Conservation (phyloP, 2,888 invertebrate genomes). For the Bursaphelenchus okinawaensis region DNA sequence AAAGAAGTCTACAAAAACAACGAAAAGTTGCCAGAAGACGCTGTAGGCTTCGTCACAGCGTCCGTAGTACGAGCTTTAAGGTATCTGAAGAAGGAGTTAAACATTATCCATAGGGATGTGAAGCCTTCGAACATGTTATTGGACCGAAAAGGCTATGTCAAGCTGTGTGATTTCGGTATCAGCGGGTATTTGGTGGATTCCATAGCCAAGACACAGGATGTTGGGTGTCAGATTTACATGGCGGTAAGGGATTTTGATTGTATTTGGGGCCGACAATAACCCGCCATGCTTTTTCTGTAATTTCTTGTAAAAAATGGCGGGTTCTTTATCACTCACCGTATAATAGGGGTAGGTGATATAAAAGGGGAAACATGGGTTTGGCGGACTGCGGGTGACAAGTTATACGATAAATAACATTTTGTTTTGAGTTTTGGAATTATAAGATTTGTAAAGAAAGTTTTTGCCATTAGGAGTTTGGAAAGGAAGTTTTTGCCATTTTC, state of each 20-base stretch:
- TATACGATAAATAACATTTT: no score
- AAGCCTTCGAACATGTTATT: constrained; percentile 63
- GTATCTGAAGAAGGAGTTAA: constrained; percentile 90
- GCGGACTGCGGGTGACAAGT: no score
- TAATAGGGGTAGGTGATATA: background rate
- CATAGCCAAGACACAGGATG: constrained; percentile 92
- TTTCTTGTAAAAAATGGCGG: no score
- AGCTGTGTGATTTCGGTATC: constrained; percentile 97
- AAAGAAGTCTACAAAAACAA: constrained; percentile 84
- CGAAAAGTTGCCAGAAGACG: constrained; percentile 83
- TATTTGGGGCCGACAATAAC: background rate
- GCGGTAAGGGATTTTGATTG: constrained; percentile 76
- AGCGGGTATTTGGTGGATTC: constrained; percentile 96
- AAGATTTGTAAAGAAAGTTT: background rate
- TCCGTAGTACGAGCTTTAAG: constrained; percentile 87
- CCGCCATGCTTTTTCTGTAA: background rate
- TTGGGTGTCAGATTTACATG: constrained; percentile 97
- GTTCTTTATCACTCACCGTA: background rate
- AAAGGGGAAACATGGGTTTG: no score
- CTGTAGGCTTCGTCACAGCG: constrained; percentile 90
- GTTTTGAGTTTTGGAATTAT: no score
- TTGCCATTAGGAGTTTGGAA: no score
- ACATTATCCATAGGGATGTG: constrained; percentile 78
- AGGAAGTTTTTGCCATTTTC: no score
- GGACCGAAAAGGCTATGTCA: constrained; percentile 88